Base-by-base conservation (phyloP, 2,797 vertebrate genomes). In the Erpetoichthys calabaricus region DNA sequence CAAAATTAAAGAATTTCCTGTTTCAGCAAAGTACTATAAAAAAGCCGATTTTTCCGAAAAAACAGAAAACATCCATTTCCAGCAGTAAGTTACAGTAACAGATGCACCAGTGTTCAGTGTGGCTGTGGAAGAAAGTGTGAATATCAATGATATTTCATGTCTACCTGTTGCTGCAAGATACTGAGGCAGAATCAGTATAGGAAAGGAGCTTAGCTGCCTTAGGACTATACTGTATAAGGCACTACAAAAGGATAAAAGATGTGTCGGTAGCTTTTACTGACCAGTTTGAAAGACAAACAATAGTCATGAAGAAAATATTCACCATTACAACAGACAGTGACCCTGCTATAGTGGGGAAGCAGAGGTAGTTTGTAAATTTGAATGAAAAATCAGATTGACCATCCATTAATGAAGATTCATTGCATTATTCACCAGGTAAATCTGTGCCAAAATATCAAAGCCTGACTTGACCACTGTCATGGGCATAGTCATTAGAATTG, bases 341-440 rank as follows among this genome's bases (percentile, higher is more conserved):
- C 41, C 51, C 51, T 52, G 3, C 51, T 52, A 52, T 4, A 51
- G 7, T 52, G 51, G 51, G 51, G 41, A 52, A 52, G 41, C 51
- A 52, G 51, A 52, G 41, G 51, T 8, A 25, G 51, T 52, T 52
- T 51, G 3, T 52, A 52, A 52, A 52, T 8, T 25, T 52, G 52
- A 52, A 9, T 25, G 3, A 52, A 52, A 52, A 25, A 52, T 52
- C 51, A 52, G 41, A 52, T 52, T 52, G 51, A 25, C 51, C 51
- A 52, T 25, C 51, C 51, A 8, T 9, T 5, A 3, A n/a, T 52
- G 9, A 52, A 8, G 51, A 9, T 52, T 52, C 3, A 3, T 25
- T 52, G 3, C 41, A 52, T 52, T 5, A 52, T 52, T 52, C 51
- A 52, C 51, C 51, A 10, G 25, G 25, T 25, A 25, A 25, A 25